Conservation (phyloP, 2,888 invertebrate species). For the Lasioglossum vierecki region DNA sequence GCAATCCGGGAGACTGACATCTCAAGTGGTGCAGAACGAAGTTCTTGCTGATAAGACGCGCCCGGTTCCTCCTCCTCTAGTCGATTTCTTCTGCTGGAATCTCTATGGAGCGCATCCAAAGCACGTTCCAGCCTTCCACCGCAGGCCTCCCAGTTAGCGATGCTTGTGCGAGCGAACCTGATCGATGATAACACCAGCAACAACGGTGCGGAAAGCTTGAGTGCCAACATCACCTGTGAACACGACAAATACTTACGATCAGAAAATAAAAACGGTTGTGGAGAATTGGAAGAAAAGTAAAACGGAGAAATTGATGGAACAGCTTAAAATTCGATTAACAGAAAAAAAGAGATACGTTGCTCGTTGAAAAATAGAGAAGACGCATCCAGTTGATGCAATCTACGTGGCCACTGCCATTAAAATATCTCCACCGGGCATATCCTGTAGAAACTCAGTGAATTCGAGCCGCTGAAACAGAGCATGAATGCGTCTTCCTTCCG, state of each 20-base stretch:
- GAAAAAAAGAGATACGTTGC: not conserved
- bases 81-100: constrained; percentile 74
- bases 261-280: not conserved
- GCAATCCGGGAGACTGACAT: constrained; percentile 79
- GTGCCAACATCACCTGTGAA: constrained; percentile 64
- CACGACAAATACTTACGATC: not conserved
- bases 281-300: not conserved
- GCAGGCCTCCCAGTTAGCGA: constrained; percentile 77
- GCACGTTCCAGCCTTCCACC: constrained; percentile 81
- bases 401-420: constrained; percentile 60
- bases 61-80: constrained; percentile 77
- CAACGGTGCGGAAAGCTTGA: constrained; percentile 49
- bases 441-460: constrained; percentile 81
- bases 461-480: constrained; percentile 80
- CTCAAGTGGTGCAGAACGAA: constrained; percentile 80
- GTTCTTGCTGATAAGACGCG: constrained; percentile 77
- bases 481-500: constrained; percentile 79
- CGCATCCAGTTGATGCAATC: constrained; percentile 2
- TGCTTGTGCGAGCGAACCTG: constrained; percentile 54
- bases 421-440: constrained; percentile 74
- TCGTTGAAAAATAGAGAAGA: constrained; percentile 12
- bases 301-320: not conserved
- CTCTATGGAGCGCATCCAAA: constrained; percentile 78
- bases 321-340: not conserved
- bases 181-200: constrained; percentile 62